Evolutionary conservation across 2,797 vertebrate species (phyloP).

Genomic region (Poliocrania exsul): DNA sequence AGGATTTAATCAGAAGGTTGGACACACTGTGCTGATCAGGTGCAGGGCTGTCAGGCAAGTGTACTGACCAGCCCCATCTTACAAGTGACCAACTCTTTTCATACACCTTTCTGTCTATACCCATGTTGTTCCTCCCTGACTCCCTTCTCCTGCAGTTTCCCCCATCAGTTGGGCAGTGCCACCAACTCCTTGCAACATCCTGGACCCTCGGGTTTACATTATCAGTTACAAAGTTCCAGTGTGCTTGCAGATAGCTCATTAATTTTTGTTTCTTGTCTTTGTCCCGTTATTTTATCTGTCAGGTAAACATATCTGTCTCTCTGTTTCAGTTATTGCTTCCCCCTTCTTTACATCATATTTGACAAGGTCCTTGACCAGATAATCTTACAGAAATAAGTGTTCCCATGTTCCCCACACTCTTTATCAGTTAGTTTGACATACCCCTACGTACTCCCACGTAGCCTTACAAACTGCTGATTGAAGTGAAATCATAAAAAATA

Average conservation of each 20-base stretch:
- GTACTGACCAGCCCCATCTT: neutral
- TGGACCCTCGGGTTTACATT: neutral
- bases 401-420: neutral
- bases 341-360: neutral
- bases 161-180: neutral
- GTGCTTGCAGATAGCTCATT: neutral
- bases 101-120: neutral
- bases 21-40: neutral
- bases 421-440: neutral
- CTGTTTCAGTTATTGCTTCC: neutral
- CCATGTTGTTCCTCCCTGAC: accelerated
- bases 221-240: neutral
- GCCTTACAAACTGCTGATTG: neutral
- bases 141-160: neutral
- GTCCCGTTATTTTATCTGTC: neutral
- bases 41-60: neutral
- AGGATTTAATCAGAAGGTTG: neutral
- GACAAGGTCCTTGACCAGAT: neutral
- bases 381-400: neutral
- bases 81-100: neutral
- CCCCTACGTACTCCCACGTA: neutral
- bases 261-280: neutral
- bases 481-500: neutral
- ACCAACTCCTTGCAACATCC: accelerated
- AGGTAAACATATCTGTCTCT: neutral